A percentile compares a stretch with the other conserved stretches of the same genome.
Evolutionary conservation across 2,888 invertebrate genomes (phyloP).

Genomic region (Leptura quadrifasciata): DNA sequence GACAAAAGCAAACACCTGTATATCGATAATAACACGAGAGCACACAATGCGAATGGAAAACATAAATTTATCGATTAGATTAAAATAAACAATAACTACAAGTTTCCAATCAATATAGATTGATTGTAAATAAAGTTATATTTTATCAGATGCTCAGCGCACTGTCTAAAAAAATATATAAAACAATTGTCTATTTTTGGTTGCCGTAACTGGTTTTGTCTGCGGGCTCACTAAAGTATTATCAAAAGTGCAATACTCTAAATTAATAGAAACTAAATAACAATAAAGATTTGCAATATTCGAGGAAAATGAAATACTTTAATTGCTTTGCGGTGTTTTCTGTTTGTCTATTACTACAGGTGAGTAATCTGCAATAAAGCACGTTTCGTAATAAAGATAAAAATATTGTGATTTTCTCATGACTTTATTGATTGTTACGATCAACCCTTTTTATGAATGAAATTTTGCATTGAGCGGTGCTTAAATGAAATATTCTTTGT

Average conservation of each 20-base stretch:
- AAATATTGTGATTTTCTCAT: not conserved
- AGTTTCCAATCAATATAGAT: not conserved
- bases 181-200: not conserved
- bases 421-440: too few relatives aligned
- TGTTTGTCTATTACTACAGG: not conserved
- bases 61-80: not conserved
- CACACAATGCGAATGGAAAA: not conserved
- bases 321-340: not conserved
- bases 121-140: not conserved
- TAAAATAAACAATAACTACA: not conserved
- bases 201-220: not conserved
- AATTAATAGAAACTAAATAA: not conserved
- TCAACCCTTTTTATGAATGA: too few relatives aligned
- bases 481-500: too few relatives aligned
- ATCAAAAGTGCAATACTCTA: not conserved
- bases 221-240: not conserved
- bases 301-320: not conserved
- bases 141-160: too few relatives aligned
- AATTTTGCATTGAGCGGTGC: too few relatives aligned
- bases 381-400: not conserved
- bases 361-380: not conserved
- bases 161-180: not conserved
- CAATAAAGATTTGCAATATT: not conserved
- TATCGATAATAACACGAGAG: too few relatives aligned
- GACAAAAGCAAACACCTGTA: too few relatives aligned